phyloP scores from a whole-genome alignment of 2,113 vertebrate genomes.

The Zapus hudsonius region DNA sequence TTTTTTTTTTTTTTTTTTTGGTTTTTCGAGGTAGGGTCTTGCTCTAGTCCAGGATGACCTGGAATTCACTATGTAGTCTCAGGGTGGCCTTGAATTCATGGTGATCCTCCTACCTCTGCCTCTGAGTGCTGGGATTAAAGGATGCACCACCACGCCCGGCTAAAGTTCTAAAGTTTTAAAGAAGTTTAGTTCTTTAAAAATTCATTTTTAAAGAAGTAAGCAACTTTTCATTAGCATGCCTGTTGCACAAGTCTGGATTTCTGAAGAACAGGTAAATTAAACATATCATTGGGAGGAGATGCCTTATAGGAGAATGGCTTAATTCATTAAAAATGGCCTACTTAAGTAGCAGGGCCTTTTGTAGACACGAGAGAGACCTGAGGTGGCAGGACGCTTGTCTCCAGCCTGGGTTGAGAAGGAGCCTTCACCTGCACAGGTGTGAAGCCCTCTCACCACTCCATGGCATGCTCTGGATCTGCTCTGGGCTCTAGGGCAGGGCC shows the following conservation, averaged over 20 bases:
- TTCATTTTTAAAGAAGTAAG: not conserved
- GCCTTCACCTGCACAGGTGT: not conserved
- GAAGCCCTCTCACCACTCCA: accelerated
- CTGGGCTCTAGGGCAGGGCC: not conserved
- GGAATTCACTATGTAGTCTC: no score
- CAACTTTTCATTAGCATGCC: not conserved
- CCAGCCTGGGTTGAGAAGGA: not conserved
- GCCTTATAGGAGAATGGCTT: not conserved
- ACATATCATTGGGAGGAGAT: not conserved
- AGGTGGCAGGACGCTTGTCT: not conserved
- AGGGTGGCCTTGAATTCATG: no score
- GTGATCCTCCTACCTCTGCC: no score
- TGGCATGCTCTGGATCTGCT: not conserved
- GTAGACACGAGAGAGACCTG: not conserved
- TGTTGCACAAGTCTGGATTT: not conserved
- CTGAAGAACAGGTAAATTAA: not conserved
- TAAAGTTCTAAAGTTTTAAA: no score
- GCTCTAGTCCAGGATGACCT: no score
- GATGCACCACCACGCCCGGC: no score
- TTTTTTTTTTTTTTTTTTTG: no score
- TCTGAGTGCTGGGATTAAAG: no score
- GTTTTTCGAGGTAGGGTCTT: no score
- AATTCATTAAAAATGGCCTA: not conserved
- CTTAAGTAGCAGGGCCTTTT: not conserved
- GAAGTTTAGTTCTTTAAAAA: no score